phyloP scores from a whole-genome alignment of 2,888 invertebrate genomes.

The Melikaiella ostensackeni region DNA sequence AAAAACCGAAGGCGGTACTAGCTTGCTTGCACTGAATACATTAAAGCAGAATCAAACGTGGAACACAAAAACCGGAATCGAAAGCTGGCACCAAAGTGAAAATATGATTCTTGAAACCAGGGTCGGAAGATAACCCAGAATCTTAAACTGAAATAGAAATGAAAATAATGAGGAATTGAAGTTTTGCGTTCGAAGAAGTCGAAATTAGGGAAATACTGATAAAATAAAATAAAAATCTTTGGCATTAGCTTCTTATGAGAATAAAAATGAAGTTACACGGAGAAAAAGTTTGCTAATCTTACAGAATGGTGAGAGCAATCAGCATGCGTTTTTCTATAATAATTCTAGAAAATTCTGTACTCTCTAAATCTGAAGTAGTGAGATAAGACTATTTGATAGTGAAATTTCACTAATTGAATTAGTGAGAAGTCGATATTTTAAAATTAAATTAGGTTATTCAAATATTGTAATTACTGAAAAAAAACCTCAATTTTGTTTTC shows the following conservation, averaged over 20 bases:
- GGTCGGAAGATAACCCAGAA: constrained; percentile 26
- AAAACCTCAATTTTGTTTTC: too few species aligned
- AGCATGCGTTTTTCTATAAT: too few species aligned
- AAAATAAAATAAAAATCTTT: neutral
- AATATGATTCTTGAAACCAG: constrained; percentile 35
- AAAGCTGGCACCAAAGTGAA: constrained; percentile 37
- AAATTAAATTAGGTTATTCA: too few species aligned
- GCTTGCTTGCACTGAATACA: constrained; percentile 32
- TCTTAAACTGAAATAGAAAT: constrained; percentile 1
- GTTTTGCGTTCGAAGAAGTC: neutral
- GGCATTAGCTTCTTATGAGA: neutral
- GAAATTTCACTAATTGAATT: too few species aligned
- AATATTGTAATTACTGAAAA: too few species aligned
- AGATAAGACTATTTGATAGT: too few species aligned
- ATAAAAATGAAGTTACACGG: neutral
- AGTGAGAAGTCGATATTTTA: too few species aligned
- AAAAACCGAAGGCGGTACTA: constrained; percentile 4
- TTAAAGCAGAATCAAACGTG: constrained; percentile 38
- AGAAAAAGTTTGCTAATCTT: too few species aligned
- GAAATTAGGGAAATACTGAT: neutral
- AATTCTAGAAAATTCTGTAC: too few species aligned
- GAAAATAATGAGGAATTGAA: neutral
- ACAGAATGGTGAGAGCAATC: too few species aligned
- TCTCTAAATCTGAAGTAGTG: too few species aligned
- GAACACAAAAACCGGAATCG: constrained; percentile 39